phyloP scores from a whole-genome alignment of 1,140 invertebrate genomes.

The Metaphire vulgaris region DNA sequence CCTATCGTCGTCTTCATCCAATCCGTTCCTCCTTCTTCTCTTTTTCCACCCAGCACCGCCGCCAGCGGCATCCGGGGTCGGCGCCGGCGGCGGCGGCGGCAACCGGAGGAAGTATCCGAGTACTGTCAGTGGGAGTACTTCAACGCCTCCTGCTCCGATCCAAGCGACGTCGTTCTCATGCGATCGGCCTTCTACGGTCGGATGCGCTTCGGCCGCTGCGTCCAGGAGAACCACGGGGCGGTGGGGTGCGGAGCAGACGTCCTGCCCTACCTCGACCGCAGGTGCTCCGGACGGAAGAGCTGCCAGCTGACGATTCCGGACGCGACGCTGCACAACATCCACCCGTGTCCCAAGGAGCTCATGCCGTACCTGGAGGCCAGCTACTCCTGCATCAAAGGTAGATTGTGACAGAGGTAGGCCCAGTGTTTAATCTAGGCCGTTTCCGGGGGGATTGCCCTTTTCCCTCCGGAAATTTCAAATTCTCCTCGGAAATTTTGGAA shows the following conservation, averaged over 20 bases:
- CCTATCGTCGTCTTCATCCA: too few species aligned
- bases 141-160: slow-evolving; percentile 17
- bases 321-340: not conserved
- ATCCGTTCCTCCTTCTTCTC: too few species aligned
- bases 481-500: too few species aligned
- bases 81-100: too few species aligned
- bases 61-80: too few species aligned
- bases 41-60: too few species aligned
- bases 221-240: slow-evolving; percentile 2
- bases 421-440: too few species aligned
- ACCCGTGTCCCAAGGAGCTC: slow-evolving; percentile 8
- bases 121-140: slow-evolving; percentile 26
- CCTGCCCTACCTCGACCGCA: not conserved
- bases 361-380: slow-evolving; percentile 22
- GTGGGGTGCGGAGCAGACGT: slow-evolving; percentile 26
- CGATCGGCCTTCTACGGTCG: slow-evolving; percentile 21
- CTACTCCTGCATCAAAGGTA: too few species aligned
- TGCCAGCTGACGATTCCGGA: not conserved
- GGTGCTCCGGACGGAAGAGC: slow-evolving; percentile 7
- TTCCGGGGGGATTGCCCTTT: too few species aligned
- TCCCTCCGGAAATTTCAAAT: too few species aligned
- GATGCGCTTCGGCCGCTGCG: slow-evolving; percentile 18
- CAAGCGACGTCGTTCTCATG: slow-evolving; percentile 22
- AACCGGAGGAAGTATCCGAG: too few species aligned
- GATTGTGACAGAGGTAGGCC: too few species aligned